These are phyloP conservation scores for Bibio marci DNA, from an alignment of 2,888 invertebrate genomes.

Conservation along the genomic window DNA sequence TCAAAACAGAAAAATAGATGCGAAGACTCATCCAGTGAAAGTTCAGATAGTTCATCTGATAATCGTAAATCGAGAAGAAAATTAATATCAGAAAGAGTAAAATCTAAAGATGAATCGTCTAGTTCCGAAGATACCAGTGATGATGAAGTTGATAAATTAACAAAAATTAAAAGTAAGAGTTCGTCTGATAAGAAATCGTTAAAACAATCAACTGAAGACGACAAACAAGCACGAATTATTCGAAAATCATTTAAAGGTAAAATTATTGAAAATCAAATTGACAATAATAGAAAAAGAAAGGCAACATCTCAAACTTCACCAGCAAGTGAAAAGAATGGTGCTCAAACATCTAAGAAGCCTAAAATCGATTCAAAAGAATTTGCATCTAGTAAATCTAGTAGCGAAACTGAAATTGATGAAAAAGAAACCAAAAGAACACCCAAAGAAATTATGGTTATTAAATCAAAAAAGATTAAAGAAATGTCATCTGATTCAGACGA, in stretches of 20 bases:
- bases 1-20: conserved; percentile 12
- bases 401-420: conserved; percentile 15
- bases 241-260: too few relatives aligned
- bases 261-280: conserved; percentile 1
- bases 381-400: not conserved
- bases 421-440: conserved; percentile 14
- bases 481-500: conserved; percentile 12
- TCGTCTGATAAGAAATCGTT: conserved; percentile 37
- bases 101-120: conserved; percentile 29
- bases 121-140: conserved; percentile 25
- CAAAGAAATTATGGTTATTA: not conserved
- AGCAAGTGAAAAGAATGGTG: not conserved
- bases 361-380: not conserved
- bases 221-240: too few relatives aligned
- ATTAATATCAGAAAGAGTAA: conserved; percentile 24
- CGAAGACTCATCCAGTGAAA: conserved; percentile 5
- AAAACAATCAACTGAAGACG: conserved; percentile 10
- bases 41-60: conserved; percentile 33
- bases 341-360: not conserved
- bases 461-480: conserved; percentile 5
- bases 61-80: conserved; percentile 18
- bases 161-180: conserved; percentile 32
- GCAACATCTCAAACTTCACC: conserved; percentile 29
- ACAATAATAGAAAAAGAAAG: conserved; percentile 41
- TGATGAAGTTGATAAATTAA: conserved; percentile 19